Conservation (phyloP, 2,797 vertebrate species). For the Sebastiscus albofasciatus region DNA sequence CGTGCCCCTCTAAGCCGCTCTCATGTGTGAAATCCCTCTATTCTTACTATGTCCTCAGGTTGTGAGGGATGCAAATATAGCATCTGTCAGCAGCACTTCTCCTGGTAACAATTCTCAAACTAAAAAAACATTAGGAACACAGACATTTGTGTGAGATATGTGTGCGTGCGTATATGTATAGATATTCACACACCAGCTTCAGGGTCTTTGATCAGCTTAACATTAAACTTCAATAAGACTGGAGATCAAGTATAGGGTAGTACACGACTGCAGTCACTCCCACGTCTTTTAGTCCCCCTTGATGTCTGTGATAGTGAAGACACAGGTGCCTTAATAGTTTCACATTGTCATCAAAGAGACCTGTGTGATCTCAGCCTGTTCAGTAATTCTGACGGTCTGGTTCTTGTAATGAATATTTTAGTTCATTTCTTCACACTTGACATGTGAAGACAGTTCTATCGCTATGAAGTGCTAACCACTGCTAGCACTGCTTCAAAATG, state of each 20-base stretch:
- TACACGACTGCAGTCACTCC: conserved; percentile 13
- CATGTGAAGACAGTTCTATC: conserved; percentile 14
- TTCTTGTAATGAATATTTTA: conserved; percentile 67
- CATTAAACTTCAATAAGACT: conserved; percentile 50
- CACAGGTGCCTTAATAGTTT: conserved; percentile 59
- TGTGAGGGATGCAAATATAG: conserved; percentile 19
- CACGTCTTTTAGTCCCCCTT: conserved; percentile 48
- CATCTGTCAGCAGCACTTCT: conserved; percentile 8
- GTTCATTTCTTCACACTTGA: conserved; percentile 34
- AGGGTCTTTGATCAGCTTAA: conserved; percentile 58
- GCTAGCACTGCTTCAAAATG: neutral
- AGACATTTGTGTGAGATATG: neutral
- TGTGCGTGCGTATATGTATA: neutral
- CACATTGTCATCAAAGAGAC: conserved; percentile 63
- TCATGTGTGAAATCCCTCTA: conserved; percentile 32
- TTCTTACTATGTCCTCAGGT: conserved; percentile 6
- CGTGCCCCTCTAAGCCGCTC: conserved; percentile 6
- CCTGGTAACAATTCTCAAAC: neutral
- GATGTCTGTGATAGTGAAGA: conserved; percentile 56
- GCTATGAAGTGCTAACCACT: neutral
- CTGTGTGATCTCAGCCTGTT: conserved; percentile 53
- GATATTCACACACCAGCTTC: neutral
- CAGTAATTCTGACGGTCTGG: conserved; percentile 54
- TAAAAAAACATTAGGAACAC: neutral
- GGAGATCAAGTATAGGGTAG: conserved; percentile 43